Percentiles rank a stretch among this genome's conserved stretches.
Conservation (phyloP, 2,113 vertebrate genomes). For the Caloenas nicobarica region DNA sequence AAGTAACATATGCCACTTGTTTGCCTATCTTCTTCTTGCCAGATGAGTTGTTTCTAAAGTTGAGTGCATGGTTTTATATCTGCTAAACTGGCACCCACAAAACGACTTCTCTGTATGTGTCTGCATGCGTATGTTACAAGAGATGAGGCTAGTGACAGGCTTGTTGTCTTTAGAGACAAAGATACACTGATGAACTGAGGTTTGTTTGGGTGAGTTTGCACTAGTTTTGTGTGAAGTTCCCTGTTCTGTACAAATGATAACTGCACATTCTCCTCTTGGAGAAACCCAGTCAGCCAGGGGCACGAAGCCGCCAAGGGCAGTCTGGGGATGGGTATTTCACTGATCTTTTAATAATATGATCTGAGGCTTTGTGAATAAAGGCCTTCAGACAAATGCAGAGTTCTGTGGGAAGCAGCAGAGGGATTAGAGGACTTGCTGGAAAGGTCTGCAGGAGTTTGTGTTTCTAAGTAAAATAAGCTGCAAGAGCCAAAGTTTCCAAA, state of each 20-base stretch:
- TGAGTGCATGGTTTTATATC: neutral
- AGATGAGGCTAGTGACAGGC: neutral
- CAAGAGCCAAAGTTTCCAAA: conserved; percentile 18
- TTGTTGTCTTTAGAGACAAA: neutral
- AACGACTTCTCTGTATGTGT: neutral
- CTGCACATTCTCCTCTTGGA: neutral
- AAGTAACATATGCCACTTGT: neutral
- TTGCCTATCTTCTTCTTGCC: neutral
- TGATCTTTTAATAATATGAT: conserved; percentile 59
- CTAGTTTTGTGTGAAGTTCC: neutral
- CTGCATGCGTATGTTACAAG: accelerated
- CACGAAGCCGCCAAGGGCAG: conserved; percentile 17
- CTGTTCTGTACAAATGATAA: neutral
- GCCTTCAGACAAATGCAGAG: conserved; percentile 5
- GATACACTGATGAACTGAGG: neutral
- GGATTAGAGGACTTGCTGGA: conserved; percentile 52
- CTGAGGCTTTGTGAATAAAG: conserved; percentile 37
- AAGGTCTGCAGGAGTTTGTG: neutral
- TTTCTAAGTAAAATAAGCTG: conserved; percentile 1
- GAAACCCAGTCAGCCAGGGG: neutral
- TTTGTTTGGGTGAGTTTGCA: neutral
- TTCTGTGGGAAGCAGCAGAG: conserved; percentile 53
- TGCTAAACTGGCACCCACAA: neutral
- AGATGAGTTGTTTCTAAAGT: neutral
- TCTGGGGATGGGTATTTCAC: conserved; percentile 3